These are phyloP conservation scores for Porites lutea DNA, from an alignment of 64 coral and sea anemone genomes.

Conservation along the genomic window DNA sequence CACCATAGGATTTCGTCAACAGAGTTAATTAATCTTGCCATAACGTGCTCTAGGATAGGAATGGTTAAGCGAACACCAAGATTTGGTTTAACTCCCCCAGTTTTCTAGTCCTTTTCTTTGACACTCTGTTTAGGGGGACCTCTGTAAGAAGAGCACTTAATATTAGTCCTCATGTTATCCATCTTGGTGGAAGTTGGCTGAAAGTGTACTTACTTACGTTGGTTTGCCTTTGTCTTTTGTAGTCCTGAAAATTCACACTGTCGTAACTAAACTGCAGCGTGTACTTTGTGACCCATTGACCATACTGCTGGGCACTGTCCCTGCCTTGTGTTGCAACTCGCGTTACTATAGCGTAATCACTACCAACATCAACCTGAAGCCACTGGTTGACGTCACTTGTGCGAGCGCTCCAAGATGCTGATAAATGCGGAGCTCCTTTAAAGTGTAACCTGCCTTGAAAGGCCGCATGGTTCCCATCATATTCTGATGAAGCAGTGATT, in stretches of 20 bases:
- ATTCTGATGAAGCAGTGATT: not conserved
- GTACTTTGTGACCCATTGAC: not conserved
- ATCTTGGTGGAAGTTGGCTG: too few relatives aligned
- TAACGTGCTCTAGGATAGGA: too few relatives aligned
- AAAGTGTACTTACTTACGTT: not conserved
- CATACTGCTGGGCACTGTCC: not conserved
- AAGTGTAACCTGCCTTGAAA: not conserved
- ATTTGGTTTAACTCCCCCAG: too few relatives aligned
- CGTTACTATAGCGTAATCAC: not conserved
- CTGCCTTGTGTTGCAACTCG: not conserved
- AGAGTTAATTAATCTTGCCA: too few relatives aligned
- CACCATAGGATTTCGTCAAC: too few relatives aligned
- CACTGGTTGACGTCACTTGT: not conserved
- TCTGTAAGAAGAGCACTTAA: too few relatives aligned
- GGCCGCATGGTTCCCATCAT: not conserved
- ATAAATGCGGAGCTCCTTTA: not conserved
- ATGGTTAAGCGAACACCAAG: too few relatives aligned
- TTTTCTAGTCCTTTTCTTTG: too few relatives aligned
- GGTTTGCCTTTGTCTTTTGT: not conserved
- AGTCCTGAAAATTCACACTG: not conserved
- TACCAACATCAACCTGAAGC: not conserved
- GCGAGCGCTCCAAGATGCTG: not conserved
- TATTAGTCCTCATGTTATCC: too few relatives aligned
- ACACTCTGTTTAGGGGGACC: too few relatives aligned
- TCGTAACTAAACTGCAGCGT: not conserved